phyloP scores from a whole-genome alignment of 2,113 vertebrate genomes.

The Phrynosoma platyrhinos region DNA sequence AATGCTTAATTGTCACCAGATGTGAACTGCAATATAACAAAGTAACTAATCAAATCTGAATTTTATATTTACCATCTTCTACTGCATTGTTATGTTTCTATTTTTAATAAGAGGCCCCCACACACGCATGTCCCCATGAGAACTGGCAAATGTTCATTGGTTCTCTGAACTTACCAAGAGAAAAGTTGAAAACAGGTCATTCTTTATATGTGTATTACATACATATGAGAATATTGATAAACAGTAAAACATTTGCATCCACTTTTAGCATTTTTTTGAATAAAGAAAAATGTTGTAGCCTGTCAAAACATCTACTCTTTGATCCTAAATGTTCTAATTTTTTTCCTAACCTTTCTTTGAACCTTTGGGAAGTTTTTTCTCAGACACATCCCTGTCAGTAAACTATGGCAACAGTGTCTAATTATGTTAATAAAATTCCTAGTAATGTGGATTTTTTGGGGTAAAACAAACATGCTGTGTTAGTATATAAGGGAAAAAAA shows the following conservation, averaged over 20 bases:
- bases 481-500: background rate
- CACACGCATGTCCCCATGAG: background rate
- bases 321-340: background rate
- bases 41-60: slow-evolving; percentile 11
- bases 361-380: slow-evolving; percentile 1
- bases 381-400: background rate
- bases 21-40: slow-evolving; percentile 20
- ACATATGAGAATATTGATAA: background rate
- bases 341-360: background rate
- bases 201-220: slow-evolving; percentile 8
- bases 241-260: background rate
- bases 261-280: background rate
- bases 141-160: background rate
- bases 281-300: background rate
- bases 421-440: background rate
- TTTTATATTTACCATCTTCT: slow-evolving; percentile 35
- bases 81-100: slow-evolving; percentile 14
- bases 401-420: background rate
- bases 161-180: background rate
- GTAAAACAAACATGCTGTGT: background rate
- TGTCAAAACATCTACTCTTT: slow-evolving; percentile 4
- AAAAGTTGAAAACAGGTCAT: slow-evolving; percentile 13
- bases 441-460: background rate
- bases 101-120: slow-evolving; percentile 11
- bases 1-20: slow-evolving; percentile 21